phyloP scores from a whole-genome alignment of 2,797 vertebrate species.

The Lagorchestes hirsutus region DNA sequence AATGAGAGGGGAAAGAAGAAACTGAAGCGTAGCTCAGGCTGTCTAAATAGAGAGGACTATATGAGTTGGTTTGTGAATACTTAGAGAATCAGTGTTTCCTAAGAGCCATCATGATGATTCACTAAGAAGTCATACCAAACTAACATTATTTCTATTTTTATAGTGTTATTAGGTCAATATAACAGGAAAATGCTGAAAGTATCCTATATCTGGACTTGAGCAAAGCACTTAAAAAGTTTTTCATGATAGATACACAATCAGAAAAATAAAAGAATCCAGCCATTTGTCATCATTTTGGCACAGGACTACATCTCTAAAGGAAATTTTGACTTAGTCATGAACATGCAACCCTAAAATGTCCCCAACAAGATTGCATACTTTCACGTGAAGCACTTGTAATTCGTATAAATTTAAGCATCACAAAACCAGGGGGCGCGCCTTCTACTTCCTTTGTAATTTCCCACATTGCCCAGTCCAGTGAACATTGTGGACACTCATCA shows the following conservation, averaged over 20 bases:
- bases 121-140: not conserved
- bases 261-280: not conserved
- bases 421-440: not conserved
- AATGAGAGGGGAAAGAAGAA: not conserved
- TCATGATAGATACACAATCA: not conserved
- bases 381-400: not conserved
- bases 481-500: not conserved
- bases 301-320: not conserved
- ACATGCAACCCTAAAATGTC: not conserved
- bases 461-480: not conserved
- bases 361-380: not conserved
- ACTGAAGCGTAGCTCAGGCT: not conserved
- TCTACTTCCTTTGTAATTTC: not conserved
- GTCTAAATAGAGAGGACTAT: not conserved
- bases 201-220: not conserved
- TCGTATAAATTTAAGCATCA: not conserved
- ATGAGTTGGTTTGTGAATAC: not conserved
- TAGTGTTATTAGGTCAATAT: not conserved
- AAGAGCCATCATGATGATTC: not conserved
- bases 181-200: not conserved
- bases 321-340: not conserved
- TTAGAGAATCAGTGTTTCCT: not conserved
- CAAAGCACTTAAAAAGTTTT: not conserved
- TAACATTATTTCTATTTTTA: not conserved
- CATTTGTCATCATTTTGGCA: not conserved